Percentiles rank a stretch among this genome's conserved stretches.
Conservation (phyloP, 2,797 vertebrate species). For the Acridotheres tristis region DNA sequence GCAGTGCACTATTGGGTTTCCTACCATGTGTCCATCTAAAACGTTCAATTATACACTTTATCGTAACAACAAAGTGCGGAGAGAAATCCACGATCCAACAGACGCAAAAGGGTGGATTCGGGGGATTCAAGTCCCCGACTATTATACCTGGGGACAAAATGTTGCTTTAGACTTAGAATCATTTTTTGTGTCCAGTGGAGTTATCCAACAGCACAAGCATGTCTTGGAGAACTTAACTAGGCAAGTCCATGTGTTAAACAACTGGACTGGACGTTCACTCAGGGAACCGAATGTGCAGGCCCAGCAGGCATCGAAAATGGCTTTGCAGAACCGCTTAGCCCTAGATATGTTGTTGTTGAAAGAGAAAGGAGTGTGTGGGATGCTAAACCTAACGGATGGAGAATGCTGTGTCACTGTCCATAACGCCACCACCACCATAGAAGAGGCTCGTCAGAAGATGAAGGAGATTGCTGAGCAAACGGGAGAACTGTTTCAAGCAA, state of each 20-base stretch:
- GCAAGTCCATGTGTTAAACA: neutral
- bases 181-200: neutral
- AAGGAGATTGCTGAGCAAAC: neutral
- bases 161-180: neutral
- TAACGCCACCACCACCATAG: neutral
- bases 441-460: conserved; percentile 6
- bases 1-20: neutral
- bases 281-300: neutral
- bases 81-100: neutral
- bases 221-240: neutral
- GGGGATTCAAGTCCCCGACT: neutral
- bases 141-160: neutral
- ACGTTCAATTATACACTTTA: neutral
- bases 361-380: neutral
- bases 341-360: neutral
- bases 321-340: neutral
- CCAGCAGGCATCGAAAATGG: neutral
- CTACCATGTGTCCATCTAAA: conserved; percentile 8
- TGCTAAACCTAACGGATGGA: neutral
- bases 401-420: conserved; percentile 16
- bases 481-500: neutral
- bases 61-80: neutral
- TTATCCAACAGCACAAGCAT: neutral
- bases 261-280: neutral
- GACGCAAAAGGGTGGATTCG: neutral